phyloP scores from a whole-genome alignment of 2,797 vertebrate genomes.

The Arnoldichthys spilopterus region DNA sequence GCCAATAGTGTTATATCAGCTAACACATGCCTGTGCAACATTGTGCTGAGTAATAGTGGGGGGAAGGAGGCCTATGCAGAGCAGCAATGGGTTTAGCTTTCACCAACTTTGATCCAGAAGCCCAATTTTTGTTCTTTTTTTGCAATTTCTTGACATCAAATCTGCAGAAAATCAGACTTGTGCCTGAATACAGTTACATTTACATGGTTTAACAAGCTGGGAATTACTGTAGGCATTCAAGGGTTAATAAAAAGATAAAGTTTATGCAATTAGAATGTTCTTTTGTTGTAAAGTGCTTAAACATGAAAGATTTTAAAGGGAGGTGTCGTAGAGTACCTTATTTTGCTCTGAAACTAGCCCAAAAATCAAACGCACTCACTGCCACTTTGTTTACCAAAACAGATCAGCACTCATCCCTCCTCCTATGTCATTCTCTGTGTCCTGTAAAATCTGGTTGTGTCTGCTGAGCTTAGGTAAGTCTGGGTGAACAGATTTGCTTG shows the following conservation, averaged over 20 bases:
- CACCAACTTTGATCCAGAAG: too few relatives aligned
- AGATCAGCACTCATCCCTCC: neutral
- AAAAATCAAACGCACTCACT: neutral
- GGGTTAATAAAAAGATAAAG: neutral
- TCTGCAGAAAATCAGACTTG: too few relatives aligned
- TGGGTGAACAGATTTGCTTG: neutral
- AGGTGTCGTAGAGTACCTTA: neutral
- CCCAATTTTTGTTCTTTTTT: too few relatives aligned
- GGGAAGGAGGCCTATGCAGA: too few relatives aligned
- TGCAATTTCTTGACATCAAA: too few relatives aligned
- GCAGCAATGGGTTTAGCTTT: too few relatives aligned
- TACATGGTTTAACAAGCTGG: neutral
- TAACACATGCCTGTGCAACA: too few relatives aligned
- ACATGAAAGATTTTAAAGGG: neutral
- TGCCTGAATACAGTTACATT: too few relatives aligned
- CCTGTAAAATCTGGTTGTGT: neutral
- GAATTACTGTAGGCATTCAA: neutral
- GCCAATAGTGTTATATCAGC: neutral
- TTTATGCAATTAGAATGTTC: too few relatives aligned
- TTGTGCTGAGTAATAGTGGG: too few relatives aligned
- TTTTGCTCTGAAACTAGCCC: neutral
- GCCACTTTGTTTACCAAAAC: slow-evolving; percentile 6
- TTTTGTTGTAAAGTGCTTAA: neutral
- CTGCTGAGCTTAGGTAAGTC: slow-evolving; percentile 16
- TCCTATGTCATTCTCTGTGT: neutral